Evolutionary conservation across 2,888 invertebrate species (phyloP), one percentile per base, ranked within the genome.

Genomic region (Hypomecis atomaria): DNA sequence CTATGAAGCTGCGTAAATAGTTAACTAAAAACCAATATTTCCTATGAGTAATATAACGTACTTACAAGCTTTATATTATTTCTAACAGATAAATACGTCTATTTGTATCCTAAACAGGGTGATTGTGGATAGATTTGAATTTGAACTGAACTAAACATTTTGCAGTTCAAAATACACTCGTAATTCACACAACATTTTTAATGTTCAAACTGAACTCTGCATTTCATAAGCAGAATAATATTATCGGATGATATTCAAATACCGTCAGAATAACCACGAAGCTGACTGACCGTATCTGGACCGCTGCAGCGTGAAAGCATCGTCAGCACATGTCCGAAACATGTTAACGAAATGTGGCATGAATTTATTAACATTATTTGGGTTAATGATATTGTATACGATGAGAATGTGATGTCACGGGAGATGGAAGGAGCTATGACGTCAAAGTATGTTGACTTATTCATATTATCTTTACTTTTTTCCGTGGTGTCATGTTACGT

Each of bases 241-340:
- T 49, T 43, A 61, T 55, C 10, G 40, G 33, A 47, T 47, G 5
- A 38, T 53, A 52, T 59, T 58, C 58, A 61, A 55, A 61, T 61
- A 45, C 45, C 49, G 61, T 58, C 58, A 55, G 36, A 38, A 52
- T 56, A 52, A 59, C 52, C 56, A 48, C 65, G 52, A 56, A 60
- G 57, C 60, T 65, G 48, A 13, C 40, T 57, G 65, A 58, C 65
- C 53, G 40, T 59, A 57, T 53, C 62, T 55, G 62, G 53, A 64
- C 37, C 58, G 57, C 38, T 37, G 59, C 55, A 63, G 57, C 70
- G 60, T 69, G 59, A 59, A 69, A 62, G 58, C 62, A 58, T 59
- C 65, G 48, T 60, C 69, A 57, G 65, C 72, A 72, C 61, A 69
- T 72, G 72, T 69, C 71, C 59, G 43, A 66, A 72, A 67, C 70